Conservation (phyloP, 2,888 invertebrate genomes). For the Netelia melanura region DNA sequence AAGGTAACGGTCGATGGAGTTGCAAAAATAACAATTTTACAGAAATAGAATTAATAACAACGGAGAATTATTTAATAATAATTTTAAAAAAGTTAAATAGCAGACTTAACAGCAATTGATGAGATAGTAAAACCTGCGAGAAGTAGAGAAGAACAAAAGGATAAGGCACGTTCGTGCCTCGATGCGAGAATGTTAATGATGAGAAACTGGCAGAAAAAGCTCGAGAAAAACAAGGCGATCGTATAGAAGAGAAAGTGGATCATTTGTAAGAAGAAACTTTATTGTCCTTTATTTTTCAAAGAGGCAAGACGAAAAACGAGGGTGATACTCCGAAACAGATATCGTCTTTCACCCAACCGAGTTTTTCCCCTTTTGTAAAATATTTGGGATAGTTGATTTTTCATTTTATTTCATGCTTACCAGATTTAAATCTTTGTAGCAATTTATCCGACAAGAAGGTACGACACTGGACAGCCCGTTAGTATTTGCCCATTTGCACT, state of each 20-base stretch:
- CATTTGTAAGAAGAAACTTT: slow-evolving; percentile 58
- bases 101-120: neutral
- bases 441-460: too few species aligned
- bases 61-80: neutral
- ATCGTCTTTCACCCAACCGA: slow-evolving; percentile 37
- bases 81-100: neutral
- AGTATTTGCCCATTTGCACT: neutral
- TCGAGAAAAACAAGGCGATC: slow-evolving; percentile 28
- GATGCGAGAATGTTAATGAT: slow-evolving; percentile 34
- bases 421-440: neutral
- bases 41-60: too few species aligned
- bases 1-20: too few species aligned
- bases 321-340: slow-evolving; percentile 52
- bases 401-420: neutral
- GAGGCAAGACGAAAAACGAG: slow-evolving; percentile 37
- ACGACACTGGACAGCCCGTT: too few species aligned
- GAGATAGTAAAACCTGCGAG: neutral
- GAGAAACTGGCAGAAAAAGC: slow-evolving; percentile 4
- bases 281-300: slow-evolving; percentile 46
- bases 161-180: slow-evolving; percentile 27
- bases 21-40: too few species aligned
- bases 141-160: slow-evolving; percentile 7
- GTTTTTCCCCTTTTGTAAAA: slow-evolving; percentile 24
- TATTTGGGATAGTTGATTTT: neutral
- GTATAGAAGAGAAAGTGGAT: slow-evolving; percentile 54